A percentile compares a stretch with the other conserved stretches of the same genome.
Evolutionary conservation across 2,888 invertebrate genomes (phyloP).

Genomic region (Seira sanloemensis): DNA sequence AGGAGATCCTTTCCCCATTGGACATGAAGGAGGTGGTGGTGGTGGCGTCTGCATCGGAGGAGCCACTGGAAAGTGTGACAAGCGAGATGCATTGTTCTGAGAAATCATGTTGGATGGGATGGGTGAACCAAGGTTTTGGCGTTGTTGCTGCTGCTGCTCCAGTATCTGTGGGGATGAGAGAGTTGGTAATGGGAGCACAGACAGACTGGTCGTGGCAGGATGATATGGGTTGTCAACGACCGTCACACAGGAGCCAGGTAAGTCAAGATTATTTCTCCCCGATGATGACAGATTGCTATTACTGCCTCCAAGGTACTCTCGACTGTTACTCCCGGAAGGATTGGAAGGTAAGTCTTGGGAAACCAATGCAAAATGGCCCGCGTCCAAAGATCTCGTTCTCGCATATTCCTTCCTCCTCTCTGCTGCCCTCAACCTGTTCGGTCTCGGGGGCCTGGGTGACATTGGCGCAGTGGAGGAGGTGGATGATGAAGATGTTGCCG

Average conservation of each 20-base stretch:
- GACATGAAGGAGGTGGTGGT: slow-evolving; percentile 3
- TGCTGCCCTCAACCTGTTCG: slow-evolving; percentile 56
- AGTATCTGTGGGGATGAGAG: neutral
- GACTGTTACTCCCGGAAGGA: slow-evolving; percentile 27
- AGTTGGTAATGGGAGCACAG: slow-evolving; percentile 39
- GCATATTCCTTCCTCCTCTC: slow-evolving; percentile 66
- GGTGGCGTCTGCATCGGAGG: neutral
- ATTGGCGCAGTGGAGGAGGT: slow-evolving; percentile 44
- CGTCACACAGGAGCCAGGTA: slow-evolving; percentile 45
- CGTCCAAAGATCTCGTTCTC: slow-evolving; percentile 70
- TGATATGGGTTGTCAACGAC: slow-evolving; percentile 51
- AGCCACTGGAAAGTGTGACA: slow-evolving; percentile 36
- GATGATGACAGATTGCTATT: slow-evolving; percentile 46
- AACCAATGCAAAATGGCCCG: slow-evolving; percentile 46
- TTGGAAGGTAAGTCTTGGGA: slow-evolving; percentile 30
- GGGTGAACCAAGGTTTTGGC: slow-evolving; percentile 47
- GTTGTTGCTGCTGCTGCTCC: slow-evolving; percentile 21
- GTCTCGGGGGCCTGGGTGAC: slow-evolving; percentile 70
- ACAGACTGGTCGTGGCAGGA: slow-evolving; percentile 45
- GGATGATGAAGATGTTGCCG: neutral
- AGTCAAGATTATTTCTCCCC: slow-evolving; percentile 47
- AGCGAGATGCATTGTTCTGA: neutral
- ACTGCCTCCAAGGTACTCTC: slow-evolving; percentile 45
- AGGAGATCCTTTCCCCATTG: neutral
- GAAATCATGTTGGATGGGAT: slow-evolving; percentile 22